Evolutionary conservation across 2,888 invertebrate genomes (phyloP).

Genomic region (Carabus problematicus): DNA sequence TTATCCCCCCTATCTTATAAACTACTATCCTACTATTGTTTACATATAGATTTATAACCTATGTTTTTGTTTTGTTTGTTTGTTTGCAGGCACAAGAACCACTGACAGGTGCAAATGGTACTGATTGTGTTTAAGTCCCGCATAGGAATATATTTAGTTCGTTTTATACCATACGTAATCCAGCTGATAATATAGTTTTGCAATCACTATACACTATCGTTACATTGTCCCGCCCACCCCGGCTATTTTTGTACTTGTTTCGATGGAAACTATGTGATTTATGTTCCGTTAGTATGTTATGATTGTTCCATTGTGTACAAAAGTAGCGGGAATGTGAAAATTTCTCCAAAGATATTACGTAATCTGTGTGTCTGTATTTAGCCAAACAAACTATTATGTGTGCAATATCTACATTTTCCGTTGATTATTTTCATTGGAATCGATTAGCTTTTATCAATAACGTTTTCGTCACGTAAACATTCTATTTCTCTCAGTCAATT

Average conservation of each 20-base stretch:
- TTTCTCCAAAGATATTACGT: constrained; percentile 37
- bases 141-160: constrained; percentile 34
- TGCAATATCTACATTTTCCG: too few relatives aligned
- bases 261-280: not conserved
- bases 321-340: constrained; percentile 40
- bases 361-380: constrained; percentile 16
- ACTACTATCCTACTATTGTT: too few relatives aligned
- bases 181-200: constrained; percentile 40
- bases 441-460: too few relatives aligned
- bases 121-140: constrained; percentile 74
- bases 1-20: too few relatives aligned
- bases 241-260: constrained; percentile 34
- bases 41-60: constrained; percentile 10
- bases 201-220: constrained; percentile 41
- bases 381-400: too few relatives aligned
- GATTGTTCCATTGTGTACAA: constrained; percentile 28
- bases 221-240: constrained; percentile 38
- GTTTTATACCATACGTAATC: constrained; percentile 38
- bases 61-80: constrained; percentile 53
- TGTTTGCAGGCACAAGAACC: constrained; percentile 81
- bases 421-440: too few relatives aligned
- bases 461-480: too few relatives aligned
- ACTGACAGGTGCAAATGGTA: constrained; percentile 79
- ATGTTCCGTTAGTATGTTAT: not conserved
- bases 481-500: too few relatives aligned